Conservation (phyloP, 2,797 vertebrate species). For the Lerista edwardsae region DNA sequence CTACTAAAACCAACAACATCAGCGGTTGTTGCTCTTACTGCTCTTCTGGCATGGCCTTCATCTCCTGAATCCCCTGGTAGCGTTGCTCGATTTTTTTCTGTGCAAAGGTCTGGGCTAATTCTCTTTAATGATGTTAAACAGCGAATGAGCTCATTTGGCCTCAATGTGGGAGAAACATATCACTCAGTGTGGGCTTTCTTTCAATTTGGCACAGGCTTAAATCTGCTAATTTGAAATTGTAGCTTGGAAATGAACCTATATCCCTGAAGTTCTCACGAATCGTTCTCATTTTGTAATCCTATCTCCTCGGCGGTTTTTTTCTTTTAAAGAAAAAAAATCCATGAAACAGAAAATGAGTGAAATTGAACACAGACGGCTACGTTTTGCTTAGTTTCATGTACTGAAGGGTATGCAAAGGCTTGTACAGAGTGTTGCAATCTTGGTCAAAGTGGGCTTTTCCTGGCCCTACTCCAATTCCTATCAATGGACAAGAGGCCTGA, state of each 20-base stretch:
- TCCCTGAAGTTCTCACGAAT: slow-evolving; percentile 56
- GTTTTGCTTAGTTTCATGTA: slow-evolving; percentile 48
- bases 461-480: not conserved
- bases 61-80: slow-evolving; percentile 25
- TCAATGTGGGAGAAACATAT: slow-evolving; percentile 42
- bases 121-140: slow-evolving; percentile 32
- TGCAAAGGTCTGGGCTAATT: not conserved
- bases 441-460: not conserved
- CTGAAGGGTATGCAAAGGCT: not conserved
- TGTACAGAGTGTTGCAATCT: not conserved
- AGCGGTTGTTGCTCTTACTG: too few relatives aligned
- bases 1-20: not conserved
- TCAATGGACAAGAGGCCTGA: not conserved
- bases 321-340: too few relatives aligned
- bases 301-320: slow-evolving; percentile 33
- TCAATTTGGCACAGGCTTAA: slow-evolving; percentile 64
- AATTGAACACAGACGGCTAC: slow-evolving; percentile 37
- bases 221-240: slow-evolving; percentile 57
- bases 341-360: slow-evolving; percentile 59
- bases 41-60: not conserved
- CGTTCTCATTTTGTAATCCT: slow-evolving; percentile 61
- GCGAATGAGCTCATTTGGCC: slow-evolving; percentile 56
- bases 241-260: slow-evolving; percentile 63
- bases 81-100: slow-evolving; percentile 42
- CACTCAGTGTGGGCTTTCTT: slow-evolving; percentile 67